Percentiles rank a stretch among this genome's conserved stretches.
phyloP scores from a whole-genome alignment of 2,113 vertebrate genomes.

The Alces alces region DNA sequence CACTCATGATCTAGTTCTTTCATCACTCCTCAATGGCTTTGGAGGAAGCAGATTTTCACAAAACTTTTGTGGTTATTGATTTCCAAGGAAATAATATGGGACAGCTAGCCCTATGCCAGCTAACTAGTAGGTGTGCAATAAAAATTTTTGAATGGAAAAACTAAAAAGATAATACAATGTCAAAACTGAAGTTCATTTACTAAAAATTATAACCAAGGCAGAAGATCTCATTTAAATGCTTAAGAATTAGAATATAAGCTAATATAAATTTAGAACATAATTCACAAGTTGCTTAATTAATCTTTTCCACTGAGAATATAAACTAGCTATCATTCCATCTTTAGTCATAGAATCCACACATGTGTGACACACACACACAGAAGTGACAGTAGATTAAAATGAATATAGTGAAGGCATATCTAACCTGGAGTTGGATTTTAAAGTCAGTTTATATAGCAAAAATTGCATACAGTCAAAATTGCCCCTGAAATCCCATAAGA shows the following conservation, averaged over 20 bases:
- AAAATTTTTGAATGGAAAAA: background rate
- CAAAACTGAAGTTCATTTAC: background rate
- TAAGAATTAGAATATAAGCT: background rate
- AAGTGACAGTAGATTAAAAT: background rate
- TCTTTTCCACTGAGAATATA: background rate
- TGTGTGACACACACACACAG: background rate
- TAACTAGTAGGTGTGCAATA: background rate
- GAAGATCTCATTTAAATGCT: background rate
- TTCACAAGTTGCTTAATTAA: background rate
- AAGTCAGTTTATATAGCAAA: background rate
- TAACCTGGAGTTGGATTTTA: background rate
- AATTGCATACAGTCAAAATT: background rate
- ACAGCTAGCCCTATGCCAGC: background rate
- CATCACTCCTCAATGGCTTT: background rate
- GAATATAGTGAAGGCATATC: background rate
- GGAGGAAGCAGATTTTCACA: background rate
- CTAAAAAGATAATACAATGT: background rate
- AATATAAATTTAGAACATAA: background rate
- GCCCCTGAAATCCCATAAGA: background rate
- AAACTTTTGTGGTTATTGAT: background rate
- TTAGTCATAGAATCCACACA: background rate
- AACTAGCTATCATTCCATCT: background rate
- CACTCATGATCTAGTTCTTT: background rate
- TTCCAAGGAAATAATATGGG: background rate
- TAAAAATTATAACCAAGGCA: background rate